A percentile compares a stretch with the other conserved stretches of the same genome.
Conservation (phyloP, 2,888 invertebrate species). For the Heliconius sara region DNA sequence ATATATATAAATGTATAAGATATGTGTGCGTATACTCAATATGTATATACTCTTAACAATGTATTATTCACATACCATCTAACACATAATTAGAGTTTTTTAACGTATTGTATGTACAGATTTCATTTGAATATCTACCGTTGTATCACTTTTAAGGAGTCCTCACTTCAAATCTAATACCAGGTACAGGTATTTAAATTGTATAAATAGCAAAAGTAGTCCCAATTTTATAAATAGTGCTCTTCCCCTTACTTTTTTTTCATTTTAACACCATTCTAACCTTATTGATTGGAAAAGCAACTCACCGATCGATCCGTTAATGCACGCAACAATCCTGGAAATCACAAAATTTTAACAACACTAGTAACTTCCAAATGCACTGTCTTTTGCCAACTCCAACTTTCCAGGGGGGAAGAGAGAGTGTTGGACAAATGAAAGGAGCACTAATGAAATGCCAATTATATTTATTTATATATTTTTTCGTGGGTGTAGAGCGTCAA, state of each 20-base stretch:
- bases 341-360: slow-evolving; percentile 63
- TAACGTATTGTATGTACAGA: slow-evolving; percentile 1
- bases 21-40: too few species aligned
- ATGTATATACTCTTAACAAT: neutral
- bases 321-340: slow-evolving; percentile 72
- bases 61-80: slow-evolving; percentile 27
- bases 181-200: neutral
- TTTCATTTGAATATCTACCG: slow-evolving; percentile 25
- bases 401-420: slow-evolving; percentile 51
- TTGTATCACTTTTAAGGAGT: slow-evolving; percentile 21
- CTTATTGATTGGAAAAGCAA: slow-evolving; percentile 11
- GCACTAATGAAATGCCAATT: slow-evolving; percentile 62
- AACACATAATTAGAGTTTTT: slow-evolving; percentile 18
- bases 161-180: neutral
- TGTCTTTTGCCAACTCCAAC: slow-evolving; percentile 62
- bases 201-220: neutral
- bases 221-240: neutral
- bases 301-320: slow-evolving; percentile 53
- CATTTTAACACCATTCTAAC: neutral
- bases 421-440: slow-evolving; percentile 46
- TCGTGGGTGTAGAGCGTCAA: slow-evolving; percentile 55
- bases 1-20: too few species aligned
- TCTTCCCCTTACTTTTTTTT: neutral
- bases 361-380: slow-evolving; percentile 69
- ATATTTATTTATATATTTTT: slow-evolving; percentile 47